These are phyloP conservation scores for Acrobasis suavella DNA, from an alignment of 2,888 invertebrate genomes.

Conservation along the genomic window DNA sequence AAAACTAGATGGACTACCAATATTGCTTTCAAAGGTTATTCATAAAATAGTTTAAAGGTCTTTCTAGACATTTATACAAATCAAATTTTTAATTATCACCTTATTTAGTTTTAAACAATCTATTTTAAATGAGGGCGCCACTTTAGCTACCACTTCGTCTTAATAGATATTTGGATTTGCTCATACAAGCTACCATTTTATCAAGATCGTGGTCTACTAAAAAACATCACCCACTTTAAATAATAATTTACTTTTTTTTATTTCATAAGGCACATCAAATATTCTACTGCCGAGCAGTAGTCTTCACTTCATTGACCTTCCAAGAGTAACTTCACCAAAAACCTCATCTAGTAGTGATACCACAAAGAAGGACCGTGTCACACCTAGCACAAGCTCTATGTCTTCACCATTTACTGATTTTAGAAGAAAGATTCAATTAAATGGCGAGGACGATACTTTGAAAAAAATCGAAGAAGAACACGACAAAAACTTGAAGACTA, in stretches of 20 bases:
- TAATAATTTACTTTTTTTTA: not conserved
- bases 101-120: too few species aligned
- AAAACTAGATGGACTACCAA: too few species aligned
- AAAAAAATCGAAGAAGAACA: constrained; percentile 43
- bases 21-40: too few species aligned
- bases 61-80: too few species aligned
- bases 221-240: too few species aligned
- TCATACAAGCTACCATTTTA: too few species aligned
- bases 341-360: not conserved
- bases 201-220: too few species aligned
- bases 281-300: constrained; percentile 3
- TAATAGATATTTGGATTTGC: too few species aligned
- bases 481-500: constrained; percentile 55
- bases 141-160: too few species aligned
- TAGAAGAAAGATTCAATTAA: not conserved
- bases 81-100: too few species aligned
- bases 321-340: not conserved
- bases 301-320: constrained; percentile 10
- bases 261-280: not conserved
- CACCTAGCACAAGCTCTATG: not conserved
- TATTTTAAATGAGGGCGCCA: too few species aligned
- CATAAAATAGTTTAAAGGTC: too few species aligned
- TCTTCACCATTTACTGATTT: not conserved
- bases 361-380: not conserved
- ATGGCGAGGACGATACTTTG: not conserved